These are phyloP conservation scores for Menura novaehollandiae DNA, from an alignment of 2,113 vertebrate genomes.

Conservation along the genomic window DNA sequence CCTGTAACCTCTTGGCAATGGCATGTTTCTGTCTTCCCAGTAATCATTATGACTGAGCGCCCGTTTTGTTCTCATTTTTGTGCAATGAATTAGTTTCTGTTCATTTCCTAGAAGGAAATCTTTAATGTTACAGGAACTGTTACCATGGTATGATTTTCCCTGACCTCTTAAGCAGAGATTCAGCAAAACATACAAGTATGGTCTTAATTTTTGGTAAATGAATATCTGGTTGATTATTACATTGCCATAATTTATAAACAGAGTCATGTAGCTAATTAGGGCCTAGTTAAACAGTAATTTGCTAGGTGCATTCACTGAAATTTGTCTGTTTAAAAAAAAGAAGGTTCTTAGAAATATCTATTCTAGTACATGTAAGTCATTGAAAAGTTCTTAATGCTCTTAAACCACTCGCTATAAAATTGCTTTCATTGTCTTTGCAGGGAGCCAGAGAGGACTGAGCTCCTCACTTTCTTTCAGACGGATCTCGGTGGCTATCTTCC, in stretches of 20 bases:
- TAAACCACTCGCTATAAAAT: neutral
- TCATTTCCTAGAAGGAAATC: neutral
- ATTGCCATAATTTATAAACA: neutral
- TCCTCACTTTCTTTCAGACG: slow-evolving; percentile 93
- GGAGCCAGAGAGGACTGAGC: slow-evolving; percentile 80
- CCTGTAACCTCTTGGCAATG: neutral
- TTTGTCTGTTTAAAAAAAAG: neutral
- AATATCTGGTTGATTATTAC: neutral
- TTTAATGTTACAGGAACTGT: neutral
- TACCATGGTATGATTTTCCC: neutral
- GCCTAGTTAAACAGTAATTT: neutral
- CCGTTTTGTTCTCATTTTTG: neutral
- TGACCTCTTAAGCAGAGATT: neutral
- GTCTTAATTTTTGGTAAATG: neutral
- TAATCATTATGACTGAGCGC: neutral
- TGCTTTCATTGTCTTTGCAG: slow-evolving; percentile 63
- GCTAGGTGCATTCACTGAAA: neutral
- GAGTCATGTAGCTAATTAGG: neutral
- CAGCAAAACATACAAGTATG: neutral
- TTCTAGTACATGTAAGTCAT: neutral
- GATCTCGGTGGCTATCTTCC: slow-evolving; percentile 90
- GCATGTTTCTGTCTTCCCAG: neutral
- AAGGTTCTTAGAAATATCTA: neutral
- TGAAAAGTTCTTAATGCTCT: neutral
- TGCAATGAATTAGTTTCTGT: neutral